Conservation (phyloP, 2,888 invertebrate genomes). For the Eristalinus aeneus region DNA sequence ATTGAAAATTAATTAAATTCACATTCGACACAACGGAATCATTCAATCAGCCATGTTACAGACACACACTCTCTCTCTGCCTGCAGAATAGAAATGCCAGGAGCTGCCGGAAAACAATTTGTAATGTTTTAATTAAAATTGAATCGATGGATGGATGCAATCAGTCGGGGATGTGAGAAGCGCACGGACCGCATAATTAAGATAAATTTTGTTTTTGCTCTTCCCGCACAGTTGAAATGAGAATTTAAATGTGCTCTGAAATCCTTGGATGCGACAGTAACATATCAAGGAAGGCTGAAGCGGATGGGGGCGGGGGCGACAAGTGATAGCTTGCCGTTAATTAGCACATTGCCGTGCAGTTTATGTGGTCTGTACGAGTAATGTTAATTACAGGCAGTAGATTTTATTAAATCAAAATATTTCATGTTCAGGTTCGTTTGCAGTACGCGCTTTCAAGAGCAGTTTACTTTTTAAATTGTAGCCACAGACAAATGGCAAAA, state of each 20-base stretch:
- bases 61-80: neutral
- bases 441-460: neutral
- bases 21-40: neutral
- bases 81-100: neutral
- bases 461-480: neutral
- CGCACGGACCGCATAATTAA: slow-evolving; percentile 15
- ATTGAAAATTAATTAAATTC: slow-evolving; percentile 31
- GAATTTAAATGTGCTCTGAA: slow-evolving; percentile 25
- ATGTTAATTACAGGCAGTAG: slow-evolving; percentile 17
- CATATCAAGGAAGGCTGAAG: slow-evolving; percentile 8
- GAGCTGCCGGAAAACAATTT: neutral
- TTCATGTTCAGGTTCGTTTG: neutral
- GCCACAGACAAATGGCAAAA: neutral
- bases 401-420: neutral
- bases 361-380: slow-evolving; percentile 5
- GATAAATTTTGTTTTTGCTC: slow-evolving; percentile 39
- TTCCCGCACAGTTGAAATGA: slow-evolving; percentile 2
- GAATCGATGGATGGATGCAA: neutral
- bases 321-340: neutral
- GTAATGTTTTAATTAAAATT: slow-evolving; percentile 41
- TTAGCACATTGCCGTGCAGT: neutral
- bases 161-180: neutral
- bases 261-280: slow-evolving; percentile 3
- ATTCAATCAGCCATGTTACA: slow-evolving; percentile 28
- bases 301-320: neutral